Conservation (phyloP, 1,140 invertebrate species). For the Fopius arisanus region DNA sequence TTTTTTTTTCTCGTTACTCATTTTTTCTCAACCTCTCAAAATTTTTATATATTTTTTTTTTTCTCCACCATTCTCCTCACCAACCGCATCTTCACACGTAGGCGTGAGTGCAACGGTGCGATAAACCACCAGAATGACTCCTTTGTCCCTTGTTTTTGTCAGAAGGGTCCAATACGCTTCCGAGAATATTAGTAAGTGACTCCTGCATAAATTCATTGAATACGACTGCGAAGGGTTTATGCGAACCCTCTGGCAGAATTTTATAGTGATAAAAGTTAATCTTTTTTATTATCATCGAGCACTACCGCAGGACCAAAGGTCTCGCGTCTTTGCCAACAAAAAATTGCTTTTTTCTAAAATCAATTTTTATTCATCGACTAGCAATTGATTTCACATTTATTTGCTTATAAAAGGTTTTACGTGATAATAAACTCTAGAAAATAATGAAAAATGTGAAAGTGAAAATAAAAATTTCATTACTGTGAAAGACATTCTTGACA, state of each 20-base stretch:
- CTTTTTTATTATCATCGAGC: too few species aligned
- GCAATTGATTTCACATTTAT: too few species aligned
- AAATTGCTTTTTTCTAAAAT: too few species aligned
- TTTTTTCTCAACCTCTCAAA: neutral
- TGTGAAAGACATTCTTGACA: too few species aligned
- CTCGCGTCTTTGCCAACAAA: too few species aligned
- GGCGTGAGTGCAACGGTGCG: conserved; percentile 8
- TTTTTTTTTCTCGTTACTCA: neutral
- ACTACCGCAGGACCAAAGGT: too few species aligned
- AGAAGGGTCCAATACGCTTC: neutral
- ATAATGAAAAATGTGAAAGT: too few species aligned
- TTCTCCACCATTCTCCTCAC: neutral
- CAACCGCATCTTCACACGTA: conserved; percentile 12
- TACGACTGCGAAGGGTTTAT: neutral
- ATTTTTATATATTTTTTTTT: neutral
- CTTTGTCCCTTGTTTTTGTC: neutral
- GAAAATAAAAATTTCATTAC: too few species aligned
- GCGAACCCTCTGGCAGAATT: neutral
- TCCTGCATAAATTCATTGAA: neutral
- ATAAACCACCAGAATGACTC: conserved; percentile 4
- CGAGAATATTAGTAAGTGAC: neutral
- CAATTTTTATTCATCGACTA: too few species aligned
- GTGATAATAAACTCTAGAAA: too few species aligned
- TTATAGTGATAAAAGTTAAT: too few species aligned
- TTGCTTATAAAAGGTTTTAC: too few species aligned